Percentiles rank a stretch among this genome's conserved stretches.
Evolutionary conservation across 2,113 vertebrate genomes (phyloP).

Genomic region (Paratilapia polleni): DNA sequence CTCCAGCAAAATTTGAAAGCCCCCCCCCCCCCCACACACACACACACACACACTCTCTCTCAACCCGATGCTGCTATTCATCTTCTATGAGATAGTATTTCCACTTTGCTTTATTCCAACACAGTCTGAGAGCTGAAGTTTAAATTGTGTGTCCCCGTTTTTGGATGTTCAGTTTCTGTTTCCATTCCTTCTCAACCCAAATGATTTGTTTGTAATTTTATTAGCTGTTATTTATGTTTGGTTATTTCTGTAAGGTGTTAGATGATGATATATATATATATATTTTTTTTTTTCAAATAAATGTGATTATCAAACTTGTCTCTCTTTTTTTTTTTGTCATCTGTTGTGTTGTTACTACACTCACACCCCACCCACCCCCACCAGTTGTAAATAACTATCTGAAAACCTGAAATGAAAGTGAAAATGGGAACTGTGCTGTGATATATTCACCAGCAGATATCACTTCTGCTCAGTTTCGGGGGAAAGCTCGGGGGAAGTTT

Average conservation of each 20-base stretch:
- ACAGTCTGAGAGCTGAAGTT: constrained; percentile 31
- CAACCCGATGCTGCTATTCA: constrained; percentile 59
- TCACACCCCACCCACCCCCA: neutral
- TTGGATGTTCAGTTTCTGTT: constrained; percentile 35
- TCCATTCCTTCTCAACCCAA: neutral
- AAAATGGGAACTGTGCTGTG: constrained; percentile 65
- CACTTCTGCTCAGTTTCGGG: neutral
- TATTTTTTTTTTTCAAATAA: constrained; percentile 62
- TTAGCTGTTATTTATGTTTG: constrained; percentile 48
- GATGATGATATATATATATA: no score
- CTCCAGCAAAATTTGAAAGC: constrained; percentile 46
- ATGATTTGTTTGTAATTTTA: constrained; percentile 28
- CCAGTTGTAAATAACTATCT: neutral
- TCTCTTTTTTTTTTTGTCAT: neutral
- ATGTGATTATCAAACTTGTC: constrained; percentile 19
- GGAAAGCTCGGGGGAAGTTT: neutral
- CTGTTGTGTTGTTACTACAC: neutral
- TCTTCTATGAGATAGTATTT: constrained; percentile 27
- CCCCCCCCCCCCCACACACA: no score
- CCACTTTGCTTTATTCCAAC: constrained; percentile 6
- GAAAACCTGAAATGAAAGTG: constrained; percentile 70
- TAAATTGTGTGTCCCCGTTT: constrained; percentile 18
- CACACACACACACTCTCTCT: no score
- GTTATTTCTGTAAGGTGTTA: constrained; percentile 31
- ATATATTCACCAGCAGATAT: neutral